phyloP scores from a whole-genome alignment of 2,888 invertebrate genomes.

The Gnatocerus cornutus region DNA sequence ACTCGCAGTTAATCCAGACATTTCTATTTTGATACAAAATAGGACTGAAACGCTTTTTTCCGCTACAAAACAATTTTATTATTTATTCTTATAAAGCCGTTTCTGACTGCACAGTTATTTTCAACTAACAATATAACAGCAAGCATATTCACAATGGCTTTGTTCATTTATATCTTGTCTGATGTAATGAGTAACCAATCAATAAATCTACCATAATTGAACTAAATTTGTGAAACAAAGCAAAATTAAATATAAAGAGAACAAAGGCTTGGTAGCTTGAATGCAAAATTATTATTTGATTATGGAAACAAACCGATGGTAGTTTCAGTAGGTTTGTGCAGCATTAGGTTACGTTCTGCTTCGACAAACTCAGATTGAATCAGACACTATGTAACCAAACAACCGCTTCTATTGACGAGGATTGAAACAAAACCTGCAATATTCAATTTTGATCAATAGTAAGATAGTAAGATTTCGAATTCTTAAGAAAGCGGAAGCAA shows the following conservation, averaged over 20 bases:
- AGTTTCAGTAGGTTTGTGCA: constrained; percentile 15
- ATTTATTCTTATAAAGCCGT: no score
- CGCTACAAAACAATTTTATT: no score
- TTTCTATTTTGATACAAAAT: no score
- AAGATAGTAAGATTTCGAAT: not conserved
- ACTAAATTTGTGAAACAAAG: constrained; percentile 2
- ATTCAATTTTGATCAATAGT: constrained; percentile 4
- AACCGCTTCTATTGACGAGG: constrained; percentile 3
- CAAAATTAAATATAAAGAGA: constrained; percentile 11
- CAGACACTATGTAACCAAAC: constrained; percentile 12
- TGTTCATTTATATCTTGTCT: not conserved
- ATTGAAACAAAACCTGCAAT: constrained; percentile 7
- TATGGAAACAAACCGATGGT: constrained; percentile 11
- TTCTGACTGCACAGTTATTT: no score
- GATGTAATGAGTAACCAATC: not conserved
- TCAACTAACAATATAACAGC: not conserved
- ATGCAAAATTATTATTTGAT: constrained; percentile 27
- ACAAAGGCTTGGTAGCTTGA: constrained; percentile 9
- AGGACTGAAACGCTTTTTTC: no score
- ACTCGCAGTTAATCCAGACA: no score
- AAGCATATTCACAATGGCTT: not conserved
- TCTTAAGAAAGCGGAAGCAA: not conserved
- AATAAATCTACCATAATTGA: constrained; percentile 15
- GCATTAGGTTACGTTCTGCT: constrained; percentile 17
- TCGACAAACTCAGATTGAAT: constrained; percentile 16